Conservation (phyloP, 2,888 invertebrate species). For the Leptinotarsa haldemani region DNA sequence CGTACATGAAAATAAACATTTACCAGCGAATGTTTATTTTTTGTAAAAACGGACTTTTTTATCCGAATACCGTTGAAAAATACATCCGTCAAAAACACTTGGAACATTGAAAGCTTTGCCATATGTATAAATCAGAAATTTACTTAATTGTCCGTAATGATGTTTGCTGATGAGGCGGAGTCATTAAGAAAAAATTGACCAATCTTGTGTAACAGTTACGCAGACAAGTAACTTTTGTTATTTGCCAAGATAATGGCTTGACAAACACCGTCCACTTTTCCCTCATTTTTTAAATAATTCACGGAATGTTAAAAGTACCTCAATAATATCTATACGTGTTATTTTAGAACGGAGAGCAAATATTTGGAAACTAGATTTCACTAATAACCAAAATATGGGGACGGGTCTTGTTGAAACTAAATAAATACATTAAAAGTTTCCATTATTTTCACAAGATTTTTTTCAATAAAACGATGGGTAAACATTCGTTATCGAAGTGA, state of each 20-base stretch:
- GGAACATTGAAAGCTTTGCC: background rate
- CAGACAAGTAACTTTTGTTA: slow-evolving; percentile 60
- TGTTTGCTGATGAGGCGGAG: slow-evolving; percentile 17
- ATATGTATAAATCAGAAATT: background rate
- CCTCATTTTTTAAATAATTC: slow-evolving; percentile 36
- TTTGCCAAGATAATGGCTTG: slow-evolving; percentile 62
- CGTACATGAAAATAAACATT: no score
- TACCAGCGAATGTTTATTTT: no score
- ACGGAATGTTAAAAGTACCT: slow-evolving; percentile 31
- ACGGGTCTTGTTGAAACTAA: slow-evolving; percentile 18
- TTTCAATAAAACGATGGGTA: background rate
- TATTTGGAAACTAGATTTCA: slow-evolving; percentile 34
- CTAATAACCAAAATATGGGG: slow-evolving; percentile 15
- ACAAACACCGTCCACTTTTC: slow-evolving; percentile 58
- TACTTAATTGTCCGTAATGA: slow-evolving; percentile 3
- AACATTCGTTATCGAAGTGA: background rate
- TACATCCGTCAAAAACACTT: no score
- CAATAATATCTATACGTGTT: slow-evolving; percentile 28
- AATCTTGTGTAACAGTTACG: slow-evolving; percentile 55
- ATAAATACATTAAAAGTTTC: slow-evolving; percentile 24
- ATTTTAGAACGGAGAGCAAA: slow-evolving; percentile 36
- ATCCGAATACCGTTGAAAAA: no score
- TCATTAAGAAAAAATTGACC: slow-evolving; percentile 20
- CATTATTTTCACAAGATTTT: slow-evolving; percentile 15
- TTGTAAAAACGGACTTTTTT: no score